Evolutionary conservation across 1,140 invertebrate genomes (phyloP).

Genomic region (Scaptomyza hsui): DNA sequence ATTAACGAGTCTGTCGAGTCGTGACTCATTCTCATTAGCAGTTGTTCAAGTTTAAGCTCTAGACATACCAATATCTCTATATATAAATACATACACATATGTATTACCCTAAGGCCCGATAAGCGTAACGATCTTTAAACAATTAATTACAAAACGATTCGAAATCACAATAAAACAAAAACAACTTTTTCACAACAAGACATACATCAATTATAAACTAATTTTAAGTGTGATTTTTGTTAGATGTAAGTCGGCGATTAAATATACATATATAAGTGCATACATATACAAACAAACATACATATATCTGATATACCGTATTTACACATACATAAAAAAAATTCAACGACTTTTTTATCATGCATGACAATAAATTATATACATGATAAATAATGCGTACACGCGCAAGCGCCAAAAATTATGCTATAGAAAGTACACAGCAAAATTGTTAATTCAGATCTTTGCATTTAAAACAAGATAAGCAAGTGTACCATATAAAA

Average conservation of each 20-base stretch:
- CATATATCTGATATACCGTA: conserved; percentile 35
- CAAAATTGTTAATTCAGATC: conserved; percentile 63
- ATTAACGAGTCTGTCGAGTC: conserved; percentile 78
- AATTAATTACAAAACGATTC: conserved; percentile 33
- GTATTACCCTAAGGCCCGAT: conserved; percentile 45
- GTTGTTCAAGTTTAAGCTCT: conserved; percentile 81
- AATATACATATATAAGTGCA: conserved; percentile 28
- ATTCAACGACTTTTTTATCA: conserved; percentile 65
- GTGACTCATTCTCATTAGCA: conserved; percentile 79
- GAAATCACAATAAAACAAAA: conserved; percentile 44
- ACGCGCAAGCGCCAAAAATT: conserved; percentile 74
- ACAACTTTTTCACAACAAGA: background rate
- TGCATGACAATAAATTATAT: conserved; percentile 79
- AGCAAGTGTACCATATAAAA: conserved; percentile 64
- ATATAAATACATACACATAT: conserved; percentile 20
- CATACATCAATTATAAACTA: conserved; percentile 52
- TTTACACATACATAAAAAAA: conserved; percentile 41
- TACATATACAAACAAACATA: conserved; percentile 24
- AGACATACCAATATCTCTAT: conserved; percentile 65
- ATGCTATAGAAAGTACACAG: conserved; percentile 55
- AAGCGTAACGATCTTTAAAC: conserved; percentile 48
- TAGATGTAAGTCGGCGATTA: conserved; percentile 58
- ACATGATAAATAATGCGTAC: conserved; percentile 49
- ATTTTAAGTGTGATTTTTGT: conserved; percentile 68
- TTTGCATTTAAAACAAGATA: conserved; percentile 70